phyloP scores from a whole-genome alignment of 1,140 invertebrate species.

The Lepidotrigona ventralis region DNA sequence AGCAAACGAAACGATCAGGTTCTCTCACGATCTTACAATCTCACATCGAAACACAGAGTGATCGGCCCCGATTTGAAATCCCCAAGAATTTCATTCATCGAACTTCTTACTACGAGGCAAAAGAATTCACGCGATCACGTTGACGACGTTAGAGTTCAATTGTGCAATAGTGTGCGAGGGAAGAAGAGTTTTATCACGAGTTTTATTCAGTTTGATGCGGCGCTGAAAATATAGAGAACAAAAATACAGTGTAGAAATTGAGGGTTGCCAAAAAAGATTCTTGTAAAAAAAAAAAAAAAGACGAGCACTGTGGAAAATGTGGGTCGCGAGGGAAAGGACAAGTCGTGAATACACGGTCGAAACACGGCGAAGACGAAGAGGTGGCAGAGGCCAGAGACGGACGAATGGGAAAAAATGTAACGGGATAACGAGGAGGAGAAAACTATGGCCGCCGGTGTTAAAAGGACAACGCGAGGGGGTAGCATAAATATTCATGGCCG shows the following conservation, averaged over 20 bases:
- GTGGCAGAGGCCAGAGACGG: not conserved
- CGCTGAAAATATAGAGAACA: not conserved
- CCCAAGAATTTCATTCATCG: too few species aligned
- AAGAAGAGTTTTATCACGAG: too few species aligned
- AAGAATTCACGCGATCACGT: not conserved
- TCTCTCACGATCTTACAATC: too few species aligned
- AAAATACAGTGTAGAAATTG: not conserved
- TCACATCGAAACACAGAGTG: too few species aligned
- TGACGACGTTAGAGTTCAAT: too few species aligned
- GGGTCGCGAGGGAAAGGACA: not conserved
- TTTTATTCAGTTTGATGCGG: too few species aligned
- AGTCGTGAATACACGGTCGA: not conserved
- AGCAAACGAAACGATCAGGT: too few species aligned
- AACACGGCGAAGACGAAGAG: not conserved
- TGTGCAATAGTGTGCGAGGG: too few species aligned
- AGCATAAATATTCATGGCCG: slow-evolving; percentile 38
- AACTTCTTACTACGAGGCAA: not conserved
- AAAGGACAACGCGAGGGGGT: not conserved
- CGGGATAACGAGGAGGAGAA: slow-evolving; percentile 10
- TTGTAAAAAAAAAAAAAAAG: not conserved
- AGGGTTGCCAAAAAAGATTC: not conserved
- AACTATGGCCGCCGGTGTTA: slow-evolving; percentile 4
- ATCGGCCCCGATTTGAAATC: not conserved
- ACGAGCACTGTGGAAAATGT: not conserved
- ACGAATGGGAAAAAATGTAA: slow-evolving; percentile 2